Percentiles rank a stretch among this genome's conserved stretches.
These are phyloP conservation scores for Alligator mississippiensis DNA, from an alignment of 2,113 vertebrate genomes.

Conservation along the genomic window DNA sequence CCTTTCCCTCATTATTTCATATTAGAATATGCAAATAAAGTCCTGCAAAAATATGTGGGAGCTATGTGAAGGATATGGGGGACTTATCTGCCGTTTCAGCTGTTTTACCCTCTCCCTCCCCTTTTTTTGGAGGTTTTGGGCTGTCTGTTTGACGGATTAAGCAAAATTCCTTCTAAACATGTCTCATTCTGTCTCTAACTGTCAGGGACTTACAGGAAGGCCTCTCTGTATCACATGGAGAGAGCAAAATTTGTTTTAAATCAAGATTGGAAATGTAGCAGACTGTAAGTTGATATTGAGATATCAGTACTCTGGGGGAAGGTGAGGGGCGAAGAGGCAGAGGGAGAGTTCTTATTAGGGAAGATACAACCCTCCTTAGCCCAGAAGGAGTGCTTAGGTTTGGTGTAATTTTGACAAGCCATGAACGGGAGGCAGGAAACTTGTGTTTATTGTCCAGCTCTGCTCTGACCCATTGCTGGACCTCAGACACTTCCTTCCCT, in stretches of 20 bases:
- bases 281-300: not conserved
- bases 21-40: constrained; percentile 73
- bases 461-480: fast-evolving
- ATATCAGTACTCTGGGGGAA: not conserved
- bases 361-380: not conserved
- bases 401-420: not conserved
- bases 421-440: not conserved
- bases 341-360: fast-evolving
- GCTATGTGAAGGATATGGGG: not conserved
- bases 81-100: constrained; percentile 20
- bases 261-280: not conserved
- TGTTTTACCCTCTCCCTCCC: not conserved
- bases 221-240: fast-evolving
- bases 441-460: not conserved
- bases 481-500: not conserved
- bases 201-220: not conserved
- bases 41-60: constrained; percentile 45
- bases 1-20: constrained; percentile 70
- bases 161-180: constrained; percentile 10
- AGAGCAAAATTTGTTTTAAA: not conserved
- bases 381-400: not conserved
- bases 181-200: constrained; percentile 10
- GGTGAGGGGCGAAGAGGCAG: not conserved
- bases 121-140: constrained; percentile 24
- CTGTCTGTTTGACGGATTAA: constrained; percentile 44